These are phyloP conservation scores for Conger conger DNA, from an alignment of 2,113 vertebrate genomes.

Conservation along the genomic window DNA sequence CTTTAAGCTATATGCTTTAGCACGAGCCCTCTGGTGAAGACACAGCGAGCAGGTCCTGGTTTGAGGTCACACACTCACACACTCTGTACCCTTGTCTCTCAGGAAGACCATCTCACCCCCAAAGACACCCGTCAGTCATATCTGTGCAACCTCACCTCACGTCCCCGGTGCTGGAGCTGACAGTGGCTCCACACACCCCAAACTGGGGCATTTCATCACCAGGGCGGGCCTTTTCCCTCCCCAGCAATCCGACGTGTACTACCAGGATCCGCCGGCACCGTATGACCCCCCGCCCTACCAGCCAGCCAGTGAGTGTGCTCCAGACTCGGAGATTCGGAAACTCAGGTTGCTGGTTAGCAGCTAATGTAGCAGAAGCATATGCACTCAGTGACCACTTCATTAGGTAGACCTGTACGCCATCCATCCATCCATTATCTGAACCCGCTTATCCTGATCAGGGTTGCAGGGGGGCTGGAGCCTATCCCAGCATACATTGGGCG, in stretches of 20 bases:
- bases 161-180: slow-evolving; percentile 72
- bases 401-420: too few species aligned
- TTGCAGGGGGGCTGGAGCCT: too few species aligned
- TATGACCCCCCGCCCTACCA: slow-evolving; percentile 82
- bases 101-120: slow-evolving; percentile 75
- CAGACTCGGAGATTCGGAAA: neutral
- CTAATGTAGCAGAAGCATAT: too few species aligned
- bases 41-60: neutral
- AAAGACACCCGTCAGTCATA: slow-evolving; percentile 81
- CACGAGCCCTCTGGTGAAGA: neutral
- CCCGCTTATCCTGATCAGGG: too few species aligned
- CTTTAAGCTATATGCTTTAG: too few species aligned
- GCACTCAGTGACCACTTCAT: too few species aligned
- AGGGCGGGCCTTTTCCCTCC: slow-evolving; percentile 79
- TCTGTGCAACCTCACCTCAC: slow-evolving; percentile 76
- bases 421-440: too few species aligned
- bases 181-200: slow-evolving; percentile 70
- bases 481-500: too few species aligned
- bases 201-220: slow-evolving; percentile 78
- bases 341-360: neutral
- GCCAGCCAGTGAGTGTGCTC: slow-evolving; percentile 73
- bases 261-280: slow-evolving; percentile 80
- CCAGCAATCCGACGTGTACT: slow-evolving; percentile 82
- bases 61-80: neutral
- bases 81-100: slow-evolving; percentile 26